Evolutionary conservation across 2,113 vertebrate genomes (phyloP).

Genomic region (Coregonus clupeaformis): DNA sequence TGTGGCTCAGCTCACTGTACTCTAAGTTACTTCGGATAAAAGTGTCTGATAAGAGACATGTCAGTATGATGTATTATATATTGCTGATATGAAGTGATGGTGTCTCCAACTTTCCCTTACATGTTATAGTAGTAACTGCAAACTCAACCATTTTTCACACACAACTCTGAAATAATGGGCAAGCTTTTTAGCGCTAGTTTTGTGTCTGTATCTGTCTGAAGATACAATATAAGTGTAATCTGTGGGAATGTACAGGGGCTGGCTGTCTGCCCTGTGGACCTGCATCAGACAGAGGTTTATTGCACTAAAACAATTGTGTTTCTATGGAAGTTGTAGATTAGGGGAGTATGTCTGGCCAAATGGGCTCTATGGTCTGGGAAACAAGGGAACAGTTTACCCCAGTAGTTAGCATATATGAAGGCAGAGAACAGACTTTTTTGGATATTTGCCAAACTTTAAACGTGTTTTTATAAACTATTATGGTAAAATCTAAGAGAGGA

Average conservation of each 20-base stretch:
- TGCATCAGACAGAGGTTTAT: slow-evolving; percentile 18
- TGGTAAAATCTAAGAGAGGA: neutral
- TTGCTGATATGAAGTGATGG: neutral
- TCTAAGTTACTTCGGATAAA: too few species aligned
- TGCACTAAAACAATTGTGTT: neutral
- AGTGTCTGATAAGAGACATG: neutral
- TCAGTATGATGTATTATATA: neutral
- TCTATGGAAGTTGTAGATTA: neutral
- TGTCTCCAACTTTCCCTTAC: neutral
- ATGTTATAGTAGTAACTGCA: neutral
- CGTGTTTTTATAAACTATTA: neutral
- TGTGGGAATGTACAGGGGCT: slow-evolving; percentile 22
- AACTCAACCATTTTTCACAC: neutral
- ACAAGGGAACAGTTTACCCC: neutral
- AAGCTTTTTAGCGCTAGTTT: slow-evolving; percentile 1
- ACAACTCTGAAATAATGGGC: neutral
- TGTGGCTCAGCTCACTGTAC: neutral
- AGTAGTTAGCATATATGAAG: neutral
- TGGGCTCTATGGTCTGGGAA: too few species aligned
- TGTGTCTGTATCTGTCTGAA: slow-evolving; percentile 16
- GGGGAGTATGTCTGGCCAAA: neutral
- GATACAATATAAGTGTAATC: slow-evolving; percentile 24
- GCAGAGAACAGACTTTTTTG: slow-evolving; percentile 6
- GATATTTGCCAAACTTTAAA: slow-evolving; percentile 7
- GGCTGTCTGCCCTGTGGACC: slow-evolving; percentile 11